A percentile compares a stretch with the other conserved stretches of the same genome.
phyloP scores from a whole-genome alignment of 2,113 vertebrate species.

The Lophotis ruficrista region DNA sequence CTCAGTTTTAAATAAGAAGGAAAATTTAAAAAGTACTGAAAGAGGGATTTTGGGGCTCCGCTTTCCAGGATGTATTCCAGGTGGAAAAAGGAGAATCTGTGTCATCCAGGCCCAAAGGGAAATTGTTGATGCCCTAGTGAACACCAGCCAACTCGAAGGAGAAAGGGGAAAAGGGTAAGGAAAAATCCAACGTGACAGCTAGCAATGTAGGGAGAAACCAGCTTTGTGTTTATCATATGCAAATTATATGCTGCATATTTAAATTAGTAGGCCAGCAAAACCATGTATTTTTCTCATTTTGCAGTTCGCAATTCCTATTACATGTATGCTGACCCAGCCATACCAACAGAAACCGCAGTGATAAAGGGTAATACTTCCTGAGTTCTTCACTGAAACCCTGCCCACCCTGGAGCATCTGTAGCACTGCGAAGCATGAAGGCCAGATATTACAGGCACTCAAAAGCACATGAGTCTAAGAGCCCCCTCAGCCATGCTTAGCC shows the following conservation, averaged over 20 bases:
- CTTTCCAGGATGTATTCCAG: not conserved
- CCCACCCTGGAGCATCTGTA: no score
- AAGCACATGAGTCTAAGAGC: not conserved
- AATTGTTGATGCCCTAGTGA: not conserved
- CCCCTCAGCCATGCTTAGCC: fast-evolving
- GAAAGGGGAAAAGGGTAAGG: not conserved
- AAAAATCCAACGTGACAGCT: not conserved
- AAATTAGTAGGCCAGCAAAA: not conserved
- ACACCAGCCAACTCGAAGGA: not conserved
- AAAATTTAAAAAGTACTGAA: not conserved
- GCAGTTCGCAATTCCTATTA: not conserved
- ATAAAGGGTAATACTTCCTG: not conserved
- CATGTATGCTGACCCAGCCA: fast-evolving
- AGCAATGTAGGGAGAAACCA: not conserved
- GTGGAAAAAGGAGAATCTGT: not conserved
- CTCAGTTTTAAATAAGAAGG: not conserved
- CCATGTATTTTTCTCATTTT: not conserved
- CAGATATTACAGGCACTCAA: not conserved
- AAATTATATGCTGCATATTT: not conserved
- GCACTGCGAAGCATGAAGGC: fast-evolving
- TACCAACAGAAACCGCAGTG: not conserved
- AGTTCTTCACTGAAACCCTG: not conserved
- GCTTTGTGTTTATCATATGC: not conserved
- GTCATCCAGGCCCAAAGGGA: not conserved
- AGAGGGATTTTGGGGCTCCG: not conserved